Conservation (phyloP, 30 jellyfish, hydroid and myxozoan species). For the Aurelia sp. region DNA sequence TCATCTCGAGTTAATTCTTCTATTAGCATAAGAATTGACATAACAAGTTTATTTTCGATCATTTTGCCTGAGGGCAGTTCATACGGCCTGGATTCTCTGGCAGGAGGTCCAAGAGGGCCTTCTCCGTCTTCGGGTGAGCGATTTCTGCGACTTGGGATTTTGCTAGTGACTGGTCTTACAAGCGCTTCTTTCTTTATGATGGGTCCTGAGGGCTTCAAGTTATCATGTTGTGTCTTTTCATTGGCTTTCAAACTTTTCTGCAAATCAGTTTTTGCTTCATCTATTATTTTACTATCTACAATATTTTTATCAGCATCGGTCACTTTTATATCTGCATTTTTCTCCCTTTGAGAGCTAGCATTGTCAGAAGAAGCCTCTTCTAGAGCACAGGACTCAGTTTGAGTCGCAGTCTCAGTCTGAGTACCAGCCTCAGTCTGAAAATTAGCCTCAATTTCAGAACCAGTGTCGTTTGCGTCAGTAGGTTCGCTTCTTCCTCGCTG, state of each 20-base stretch:
- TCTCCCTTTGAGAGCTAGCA: neutral
- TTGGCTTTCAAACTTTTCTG: neutral
- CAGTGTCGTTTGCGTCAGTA: neutral
- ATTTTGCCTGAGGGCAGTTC: slow-evolving; percentile 72
- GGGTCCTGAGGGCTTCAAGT: neutral
- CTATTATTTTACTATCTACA: neutral
- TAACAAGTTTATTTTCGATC: slow-evolving; percentile 77
- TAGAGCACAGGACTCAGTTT: too few relatives aligned
- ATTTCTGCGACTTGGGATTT: neutral
- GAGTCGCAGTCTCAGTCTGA: too few relatives aligned
- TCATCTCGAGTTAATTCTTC: slow-evolving; percentile 94
- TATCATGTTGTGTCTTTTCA: neutral
- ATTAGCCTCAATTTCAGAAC: too few relatives aligned
- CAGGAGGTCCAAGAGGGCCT: slow-evolving; percentile 66
- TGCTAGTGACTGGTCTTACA: slow-evolving; percentile 5
- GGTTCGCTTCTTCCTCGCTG: neutral
- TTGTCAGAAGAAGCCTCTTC: too few relatives aligned
- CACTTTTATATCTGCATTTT: neutral
- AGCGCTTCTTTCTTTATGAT: neutral
- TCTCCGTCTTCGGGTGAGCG: slow-evolving; percentile 58
- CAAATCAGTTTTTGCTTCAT: neutral
- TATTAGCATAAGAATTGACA: slow-evolving; percentile 69
- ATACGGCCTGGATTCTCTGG: slow-evolving; percentile 41
- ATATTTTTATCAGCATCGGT: neutral
- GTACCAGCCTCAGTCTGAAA: too few relatives aligned